phyloP scores from a whole-genome alignment of 2,113 vertebrate species.

The Tylochromis polylepis region DNA sequence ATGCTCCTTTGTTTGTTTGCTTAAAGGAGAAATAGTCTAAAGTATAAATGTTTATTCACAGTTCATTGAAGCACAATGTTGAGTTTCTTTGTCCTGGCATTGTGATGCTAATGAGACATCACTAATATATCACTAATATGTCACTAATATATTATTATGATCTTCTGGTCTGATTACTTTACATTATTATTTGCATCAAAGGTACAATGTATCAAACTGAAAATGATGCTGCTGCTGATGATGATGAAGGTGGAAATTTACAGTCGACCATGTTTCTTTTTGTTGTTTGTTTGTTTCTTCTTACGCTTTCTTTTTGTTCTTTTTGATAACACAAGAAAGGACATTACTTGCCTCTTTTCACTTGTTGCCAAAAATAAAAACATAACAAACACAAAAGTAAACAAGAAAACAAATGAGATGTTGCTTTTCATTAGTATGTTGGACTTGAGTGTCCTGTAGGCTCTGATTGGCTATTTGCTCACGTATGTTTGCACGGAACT shows the following conservation, averaged over 20 bases:
- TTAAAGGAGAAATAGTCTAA: slow-evolving; percentile 17
- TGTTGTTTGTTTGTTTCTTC: background rate
- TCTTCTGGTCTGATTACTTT: background rate
- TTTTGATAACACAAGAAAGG: background rate
- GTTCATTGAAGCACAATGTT: slow-evolving; percentile 57
- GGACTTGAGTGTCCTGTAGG: background rate
- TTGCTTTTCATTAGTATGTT: background rate
- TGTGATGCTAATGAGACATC: slow-evolving; percentile 25
- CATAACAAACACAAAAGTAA: background rate
- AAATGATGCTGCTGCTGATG: background rate
- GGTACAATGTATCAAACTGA: background rate
- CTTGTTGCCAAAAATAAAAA: background rate
- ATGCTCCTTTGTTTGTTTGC: background rate
- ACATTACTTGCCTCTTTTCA: background rate
- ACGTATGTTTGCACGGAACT: background rate
- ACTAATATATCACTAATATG: slow-evolving; percentile 12
- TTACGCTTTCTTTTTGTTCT: background rate
- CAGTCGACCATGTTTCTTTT: background rate
- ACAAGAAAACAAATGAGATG: background rate
- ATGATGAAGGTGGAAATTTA: background rate
- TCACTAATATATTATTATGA: slow-evolving; percentile 2
- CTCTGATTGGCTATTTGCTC: background rate
- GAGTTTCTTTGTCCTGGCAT: slow-evolving; percentile 28
- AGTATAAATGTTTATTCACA: slow-evolving; percentile 44
- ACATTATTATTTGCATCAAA: background rate